A percentile compares a stretch with the other conserved stretches of the same genome.
These are phyloP conservation scores for Folsomia manolachei DNA, from an alignment of 2,888 invertebrate genomes.

Conservation along the genomic window DNA sequence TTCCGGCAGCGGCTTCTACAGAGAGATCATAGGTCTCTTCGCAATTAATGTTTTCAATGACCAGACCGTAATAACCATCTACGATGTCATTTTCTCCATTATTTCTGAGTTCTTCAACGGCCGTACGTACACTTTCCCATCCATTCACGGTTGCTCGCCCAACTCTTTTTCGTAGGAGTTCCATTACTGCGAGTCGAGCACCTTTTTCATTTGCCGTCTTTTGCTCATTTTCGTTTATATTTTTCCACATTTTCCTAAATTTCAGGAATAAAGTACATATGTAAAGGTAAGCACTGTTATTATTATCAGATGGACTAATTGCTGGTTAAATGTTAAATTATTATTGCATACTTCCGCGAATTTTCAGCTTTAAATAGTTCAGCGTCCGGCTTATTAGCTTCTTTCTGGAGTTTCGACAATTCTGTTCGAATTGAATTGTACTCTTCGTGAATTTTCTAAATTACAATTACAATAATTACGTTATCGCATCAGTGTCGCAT, in stretches of 20 bases:
- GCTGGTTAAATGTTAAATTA: not conserved
- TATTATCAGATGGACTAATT: too few relatives aligned
- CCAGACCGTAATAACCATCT: slow-evolving; percentile 35
- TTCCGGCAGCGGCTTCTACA: slow-evolving; percentile 36
- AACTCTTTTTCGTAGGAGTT: slow-evolving; percentile 11
- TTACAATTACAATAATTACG: not conserved
- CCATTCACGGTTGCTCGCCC: slow-evolving; percentile 9
- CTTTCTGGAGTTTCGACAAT: not conserved
- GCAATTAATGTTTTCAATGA: slow-evolving; percentile 35
- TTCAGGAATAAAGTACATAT: too few relatives aligned
- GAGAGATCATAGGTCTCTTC: slow-evolving; percentile 25
- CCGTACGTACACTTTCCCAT: slow-evolving; percentile 23
- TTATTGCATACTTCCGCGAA: not conserved
- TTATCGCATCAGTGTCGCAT: not conserved
- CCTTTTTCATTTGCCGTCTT: slow-evolving; percentile 15
- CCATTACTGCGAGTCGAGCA: slow-evolving; percentile 3
- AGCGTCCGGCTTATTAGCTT: not conserved
- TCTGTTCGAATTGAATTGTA: not conserved
- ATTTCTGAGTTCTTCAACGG: slow-evolving; percentile 23
- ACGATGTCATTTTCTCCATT: not conserved
- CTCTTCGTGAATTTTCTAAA: not conserved
- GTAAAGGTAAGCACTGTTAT: too few relatives aligned
- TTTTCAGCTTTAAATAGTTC: not conserved
- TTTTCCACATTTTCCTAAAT: slow-evolving; percentile 13
- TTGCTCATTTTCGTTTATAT: slow-evolving; percentile 17